Percentiles rank a stretch among this genome's conserved stretches.
Evolutionary conservation across 2,113 vertebrate species (phyloP).

Genomic region (Ophiodon elongatus): DNA sequence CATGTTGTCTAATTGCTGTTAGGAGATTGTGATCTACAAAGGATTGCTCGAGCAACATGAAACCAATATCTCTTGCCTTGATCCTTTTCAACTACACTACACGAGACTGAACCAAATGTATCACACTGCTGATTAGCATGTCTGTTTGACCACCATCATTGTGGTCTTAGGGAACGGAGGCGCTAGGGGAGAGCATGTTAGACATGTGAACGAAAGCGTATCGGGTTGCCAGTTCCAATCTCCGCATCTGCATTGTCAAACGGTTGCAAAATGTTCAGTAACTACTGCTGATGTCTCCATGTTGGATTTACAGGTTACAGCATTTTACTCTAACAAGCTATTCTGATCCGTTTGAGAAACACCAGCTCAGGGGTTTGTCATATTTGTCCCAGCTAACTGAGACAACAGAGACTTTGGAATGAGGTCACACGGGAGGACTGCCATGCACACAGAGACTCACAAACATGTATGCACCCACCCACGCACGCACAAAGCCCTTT

Average conservation of each 20-base stretch:
- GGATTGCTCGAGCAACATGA: background rate
- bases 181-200: background rate
- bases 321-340: background rate
- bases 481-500: background rate
- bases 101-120: constrained; percentile 22
- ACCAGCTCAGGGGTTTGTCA: background rate
- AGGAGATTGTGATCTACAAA: background rate
- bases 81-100: constrained; percentile 15
- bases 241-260: constrained; percentile 6
- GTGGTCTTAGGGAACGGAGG: constrained; percentile 4
- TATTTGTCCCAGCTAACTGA: constrained; percentile 10
- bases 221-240: constrained; percentile 15
- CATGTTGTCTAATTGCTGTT: background rate
- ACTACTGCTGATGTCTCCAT: background rate
- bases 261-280: background rate
- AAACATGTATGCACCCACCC: background rate
- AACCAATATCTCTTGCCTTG: background rate
- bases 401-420: constrained; percentile 4
- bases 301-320: background rate
- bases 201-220: background rate
- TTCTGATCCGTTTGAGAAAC: background rate
- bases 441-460: background rate
- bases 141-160: constrained; percentile 22
- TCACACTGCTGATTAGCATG: constrained; percentile 37
- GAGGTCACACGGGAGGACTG: constrained; percentile 24